Conservation (phyloP, 2,113 vertebrate species). For the Plectropomus leopardus region DNA sequence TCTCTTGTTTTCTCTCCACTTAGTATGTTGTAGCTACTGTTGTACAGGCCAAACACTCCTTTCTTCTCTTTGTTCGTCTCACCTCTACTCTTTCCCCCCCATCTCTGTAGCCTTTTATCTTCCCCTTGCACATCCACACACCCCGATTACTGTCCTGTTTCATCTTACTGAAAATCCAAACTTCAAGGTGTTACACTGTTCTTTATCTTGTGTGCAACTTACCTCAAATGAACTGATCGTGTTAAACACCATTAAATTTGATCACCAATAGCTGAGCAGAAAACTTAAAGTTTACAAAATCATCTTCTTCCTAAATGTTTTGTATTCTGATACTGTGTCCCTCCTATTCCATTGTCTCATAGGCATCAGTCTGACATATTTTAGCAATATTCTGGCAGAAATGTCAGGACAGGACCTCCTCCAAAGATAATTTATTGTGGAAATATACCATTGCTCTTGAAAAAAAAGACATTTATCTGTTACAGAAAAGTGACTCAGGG, state of each 20-base stretch:
- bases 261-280: conserved; percentile 7
- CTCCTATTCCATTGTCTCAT: not conserved
- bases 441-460: not conserved
- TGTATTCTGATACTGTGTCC: not conserved
- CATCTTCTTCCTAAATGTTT: conserved; percentile 4
- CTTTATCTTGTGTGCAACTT: not conserved
- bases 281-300: conserved; percentile 4
- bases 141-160: not conserved
- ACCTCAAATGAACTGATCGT: conserved; percentile 16
- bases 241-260: not conserved
- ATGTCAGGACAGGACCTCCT: not conserved
- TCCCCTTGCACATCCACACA: not conserved
- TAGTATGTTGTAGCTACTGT: not conserved
- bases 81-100: conserved; percentile 15
- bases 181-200: not conserved
- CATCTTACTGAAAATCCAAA: conserved; percentile 6
- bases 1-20: conserved; percentile 13
- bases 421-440: not conserved
- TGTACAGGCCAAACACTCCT: conserved; percentile 2
- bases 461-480: not conserved
- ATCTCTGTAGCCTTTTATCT: conserved; percentile 30
- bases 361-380: not conserved
- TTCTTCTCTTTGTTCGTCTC: conserved; percentile 1
- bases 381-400: not conserved
- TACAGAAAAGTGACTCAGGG: not conserved